These are phyloP conservation scores for Mormyrops attenuatus DNA, from an alignment of 2,797 vertebrate species.

Conservation along the genomic window DNA sequence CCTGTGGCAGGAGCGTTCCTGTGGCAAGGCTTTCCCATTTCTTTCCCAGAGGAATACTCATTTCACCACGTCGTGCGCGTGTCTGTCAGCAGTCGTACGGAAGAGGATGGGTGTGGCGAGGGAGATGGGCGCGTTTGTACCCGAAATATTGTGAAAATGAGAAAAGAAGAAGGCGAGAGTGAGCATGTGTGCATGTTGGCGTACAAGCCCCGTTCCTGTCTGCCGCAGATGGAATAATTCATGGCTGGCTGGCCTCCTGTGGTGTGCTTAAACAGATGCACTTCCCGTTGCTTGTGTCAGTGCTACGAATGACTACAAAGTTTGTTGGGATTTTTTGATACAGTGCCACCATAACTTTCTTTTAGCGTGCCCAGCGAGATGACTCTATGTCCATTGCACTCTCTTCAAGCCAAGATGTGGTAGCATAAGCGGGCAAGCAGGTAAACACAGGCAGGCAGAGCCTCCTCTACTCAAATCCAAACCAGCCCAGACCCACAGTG, in stretches of 20 bases:
- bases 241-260: not conserved
- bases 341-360: not conserved
- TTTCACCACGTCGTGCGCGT: not conserved
- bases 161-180: not conserved
- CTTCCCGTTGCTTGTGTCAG: not conserved
- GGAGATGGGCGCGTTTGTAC: not conserved
- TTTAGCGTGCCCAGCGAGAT: not conserved
- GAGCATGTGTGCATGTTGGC: not conserved
- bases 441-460: not conserved
- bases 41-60: not conserved
- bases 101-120: not conserved
- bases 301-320: not conserved
- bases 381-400: too few species aligned
- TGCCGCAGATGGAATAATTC: slow-evolving; percentile 22
- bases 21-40: not conserved
- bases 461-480: not conserved
- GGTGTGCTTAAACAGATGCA: slow-evolving; percentile 13
- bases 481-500: not conserved
- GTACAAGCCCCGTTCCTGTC: slow-evolving; percentile 3
- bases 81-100: not conserved
- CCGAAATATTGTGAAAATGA: not conserved
- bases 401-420: not conserved
- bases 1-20: not conserved
- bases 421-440: not conserved
- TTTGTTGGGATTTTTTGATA: not conserved